Evolutionary conservation across 2,113 vertebrate genomes (phyloP).

Genomic region (Nothobranchius kuhntae): DNA sequence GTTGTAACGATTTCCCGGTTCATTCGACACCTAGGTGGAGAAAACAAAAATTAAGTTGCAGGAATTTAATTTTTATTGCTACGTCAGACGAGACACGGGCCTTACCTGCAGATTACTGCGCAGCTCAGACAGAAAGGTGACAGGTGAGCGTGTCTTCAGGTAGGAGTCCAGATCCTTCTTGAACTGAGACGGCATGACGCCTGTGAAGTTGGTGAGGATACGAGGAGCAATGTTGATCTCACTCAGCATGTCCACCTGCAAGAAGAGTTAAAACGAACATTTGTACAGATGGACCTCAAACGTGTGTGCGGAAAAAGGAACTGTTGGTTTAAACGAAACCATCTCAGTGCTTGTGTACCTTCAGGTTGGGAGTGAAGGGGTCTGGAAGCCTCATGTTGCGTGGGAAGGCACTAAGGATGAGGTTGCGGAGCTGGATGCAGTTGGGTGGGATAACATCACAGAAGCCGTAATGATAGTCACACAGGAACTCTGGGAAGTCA

Average conservation of each 20-base stretch:
- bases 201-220: constrained; percentile 98
- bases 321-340: background rate
- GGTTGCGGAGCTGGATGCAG: constrained; percentile 98
- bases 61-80: rapidly evolving
- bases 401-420: constrained; percentile 99
- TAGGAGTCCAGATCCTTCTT: constrained; percentile 99
- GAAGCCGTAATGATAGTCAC: constrained; percentile 99
- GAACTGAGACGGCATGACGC: constrained; percentile 98
- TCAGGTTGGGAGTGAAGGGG: constrained; percentile 97
- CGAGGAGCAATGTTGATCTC: constrained; percentile 98
- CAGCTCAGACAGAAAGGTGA: constrained; percentile 96
- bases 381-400: constrained; percentile 99
- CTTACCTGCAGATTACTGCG: constrained; percentile 96
- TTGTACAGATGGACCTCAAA: background rate
- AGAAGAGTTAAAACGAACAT: background rate
- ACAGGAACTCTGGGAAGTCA: constrained; percentile 98
- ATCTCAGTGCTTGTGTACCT: constrained; percentile 77
- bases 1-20: constrained; percentile 98
- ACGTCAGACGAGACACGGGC: rapidly evolving
- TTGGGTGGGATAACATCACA: constrained; percentile 99
- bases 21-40: constrained; percentile 89
- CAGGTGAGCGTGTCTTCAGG: constrained; percentile 96
- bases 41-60: background rate
- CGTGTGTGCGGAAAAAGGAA: background rate
- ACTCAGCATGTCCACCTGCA: constrained; percentile 97